Base-by-base conservation (phyloP, 2,113 vertebrate species). In the Anarhynchus alexandrinus region DNA sequence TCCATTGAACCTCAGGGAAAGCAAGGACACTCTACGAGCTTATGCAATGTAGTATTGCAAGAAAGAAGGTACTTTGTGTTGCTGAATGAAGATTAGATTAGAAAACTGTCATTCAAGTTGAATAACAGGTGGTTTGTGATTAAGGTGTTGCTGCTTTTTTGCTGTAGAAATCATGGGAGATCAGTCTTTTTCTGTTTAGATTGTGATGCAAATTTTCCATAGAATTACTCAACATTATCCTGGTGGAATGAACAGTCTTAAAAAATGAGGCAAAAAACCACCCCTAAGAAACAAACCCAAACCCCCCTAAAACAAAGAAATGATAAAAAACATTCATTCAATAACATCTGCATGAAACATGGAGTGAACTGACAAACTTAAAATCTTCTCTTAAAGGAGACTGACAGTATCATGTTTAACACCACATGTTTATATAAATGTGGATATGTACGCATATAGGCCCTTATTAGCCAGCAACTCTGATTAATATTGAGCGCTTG, bases 311-410 rank as follows among this genome's bases (percentile, higher is more conserved):
- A 62, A 18, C 27, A 40, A 57, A 62, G 34, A 61, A 89, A 52
- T 18, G 0, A 19, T 34, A 32, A 81, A 81, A 76, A 18, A 3
- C 12, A 51, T 21, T 82, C 16, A n/a, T 36, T 93, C 22, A 80
- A 36, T 86, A 83, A 88, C 92, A 91, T 93, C 91, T 96, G 96
- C 73, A 69, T 79, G 73, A 89, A 97, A 85, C 36, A 62, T 93
- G 86, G 77, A 82, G 12, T n/a, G 26, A 95, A 87, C 11, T 42
- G 43, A 84, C 51, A 90, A 45, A 82, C 40, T 49, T 66, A 62
- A 93, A 86, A 22, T 76, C 59, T 81, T 74, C 65, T 86, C 34
- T 91, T 94, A 82, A 94, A 85, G 69, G 52, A 91, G 69, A 72
- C n/a, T 84, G 76, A 86, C 65, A 91, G 80, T 69, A 76, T 87